Base-by-base conservation (phyloP, 2,888 invertebrate species). In the Leptogaster cylindrica region DNA sequence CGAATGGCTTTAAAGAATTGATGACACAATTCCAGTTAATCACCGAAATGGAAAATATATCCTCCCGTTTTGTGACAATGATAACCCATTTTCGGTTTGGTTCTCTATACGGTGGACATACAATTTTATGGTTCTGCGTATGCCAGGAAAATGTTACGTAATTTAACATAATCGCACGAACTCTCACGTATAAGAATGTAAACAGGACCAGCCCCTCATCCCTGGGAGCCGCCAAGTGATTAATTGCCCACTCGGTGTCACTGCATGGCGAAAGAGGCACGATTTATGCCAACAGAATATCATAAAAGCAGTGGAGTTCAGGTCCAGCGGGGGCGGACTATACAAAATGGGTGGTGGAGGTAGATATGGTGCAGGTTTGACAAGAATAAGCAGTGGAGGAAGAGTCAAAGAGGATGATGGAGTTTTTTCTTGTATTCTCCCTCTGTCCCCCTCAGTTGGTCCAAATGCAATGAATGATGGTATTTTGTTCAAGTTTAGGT, bases 241-340 rank as follows among this genome's bases (percentile, higher is more conserved):
- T 41, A 41, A 41, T 41, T 41, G 41, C 41, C 41, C 16, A 41
- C 41, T 41, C 14, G 12, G 41, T 41, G 41, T 41, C 41, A 41
- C 41, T 41, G 41, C 5, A 41, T 41, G 41, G 41, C 16, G 41
- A 41, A 41, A 41, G 41, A 41, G 36, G 41, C 18, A 41, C 14
- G 41, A 41, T 41, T 41, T 41, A 41, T 41, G 41, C 41, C 41
- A 41, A 41, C 41, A 3, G 18, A 41, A 41, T 41, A 14, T 41
- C 41, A n/a, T n/a, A n/a, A n/a, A n/a, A n/a, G n/a, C n/a, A n/a
- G n/a, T n/a, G n/a, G n/a, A n/a, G n/a, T n/a, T n/a, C n/a, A n/a
- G n/a, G n/a, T n/a, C n/a, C n/a, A n/a, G n/a, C n/a, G n/a, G n/a
- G n/a, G n/a, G n/a, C n/a, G n/a, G n/a, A n/a, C n/a, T n/a, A n/a